Base-by-base conservation (phyloP, 1,140 invertebrate genomes). In the Drosophila kikkawai region DNA sequence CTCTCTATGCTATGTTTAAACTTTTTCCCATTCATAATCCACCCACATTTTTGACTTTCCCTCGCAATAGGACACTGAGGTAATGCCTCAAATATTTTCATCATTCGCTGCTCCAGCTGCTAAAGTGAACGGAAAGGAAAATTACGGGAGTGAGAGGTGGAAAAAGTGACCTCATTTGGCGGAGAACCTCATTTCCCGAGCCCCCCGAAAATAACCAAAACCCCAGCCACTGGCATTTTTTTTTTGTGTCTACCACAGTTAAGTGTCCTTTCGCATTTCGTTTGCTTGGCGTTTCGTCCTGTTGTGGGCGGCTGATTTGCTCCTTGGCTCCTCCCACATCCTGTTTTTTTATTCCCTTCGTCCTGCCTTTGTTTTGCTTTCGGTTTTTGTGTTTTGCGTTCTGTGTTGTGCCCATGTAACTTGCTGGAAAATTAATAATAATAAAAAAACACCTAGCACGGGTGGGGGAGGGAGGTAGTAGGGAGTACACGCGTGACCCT, bases 391-490 rank as follows among this genome's bases (percentile, higher is more conserved):
- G 65, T 71, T 57, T 71, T 71, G 64, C 68, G 83, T 80, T 88
- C 13, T 37, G 15, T 45, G 75, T 77, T 77, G 68, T 88, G 78
- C 71, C 74, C 81, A 91, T 90, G 85, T 90, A 82, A 82, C 85
- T 91, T 85, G 81, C 70, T 91, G 82, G 86, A 91, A 91, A 90
- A 90, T 90, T 90, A 90, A 90, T 90, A 88, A 88, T 90, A 88
- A 88, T 90, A 88, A 88, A 90, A 87, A 84, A 79, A 80, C 79
- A 90, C 84, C 75, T 85, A 91, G 48, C 36, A 13, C 34, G 34
- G 48, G 37, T 6, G 34, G 19, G 45, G 32, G 26, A 29, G 47
- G 29, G 42, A 9, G 12, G 26, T 29, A 8, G 22, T 3, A 32
- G 70, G 66, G 45, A 42, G 71, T 64, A 85, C 85, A 90, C 85